Conservation (phyloP, 2,797 vertebrate genomes). For the Kryptolebias ocellatus region DNA sequence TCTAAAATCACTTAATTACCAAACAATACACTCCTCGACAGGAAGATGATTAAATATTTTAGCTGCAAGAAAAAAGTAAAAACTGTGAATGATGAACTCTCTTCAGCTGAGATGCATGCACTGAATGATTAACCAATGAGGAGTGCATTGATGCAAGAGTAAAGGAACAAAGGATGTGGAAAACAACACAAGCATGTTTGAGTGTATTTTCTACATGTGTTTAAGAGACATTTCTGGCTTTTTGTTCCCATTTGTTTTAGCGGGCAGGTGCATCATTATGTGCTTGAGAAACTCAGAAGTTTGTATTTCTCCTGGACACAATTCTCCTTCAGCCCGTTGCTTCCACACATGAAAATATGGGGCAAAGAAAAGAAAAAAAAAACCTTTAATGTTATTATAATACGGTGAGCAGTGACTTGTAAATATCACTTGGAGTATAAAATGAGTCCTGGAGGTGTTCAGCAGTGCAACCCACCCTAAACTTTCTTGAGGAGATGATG, state of each 20-base stretch:
- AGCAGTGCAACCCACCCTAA: constrained; percentile 20
- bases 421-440: constrained; percentile 51
- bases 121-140: constrained; percentile 17
- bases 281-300: constrained; percentile 43
- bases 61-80: not conserved
- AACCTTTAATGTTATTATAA: constrained; percentile 63
- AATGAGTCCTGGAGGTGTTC: constrained; percentile 42
- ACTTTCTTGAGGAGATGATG: constrained; percentile 36
- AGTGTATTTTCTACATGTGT: constrained; percentile 1
- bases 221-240: constrained; percentile 29
- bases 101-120: not conserved
- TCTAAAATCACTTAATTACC: constrained; percentile 11
- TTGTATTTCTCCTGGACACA: constrained; percentile 48
- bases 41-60: not conserved
- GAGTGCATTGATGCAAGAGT: constrained; percentile 24
- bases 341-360: constrained; percentile 59
- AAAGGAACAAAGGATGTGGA: constrained; percentile 29
- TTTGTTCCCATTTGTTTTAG: constrained; percentile 56
- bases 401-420: constrained; percentile 62
- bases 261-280: constrained; percentile 64
- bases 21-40: not conserved
- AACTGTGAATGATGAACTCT: constrained; percentile 24
- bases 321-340: constrained; percentile 48
- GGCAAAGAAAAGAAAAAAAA: constrained; percentile 34
- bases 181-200: constrained; percentile 33